Evolutionary conservation across 2,797 vertebrate genomes (phyloP).

Genomic region (Simalia tracyae): DNA sequence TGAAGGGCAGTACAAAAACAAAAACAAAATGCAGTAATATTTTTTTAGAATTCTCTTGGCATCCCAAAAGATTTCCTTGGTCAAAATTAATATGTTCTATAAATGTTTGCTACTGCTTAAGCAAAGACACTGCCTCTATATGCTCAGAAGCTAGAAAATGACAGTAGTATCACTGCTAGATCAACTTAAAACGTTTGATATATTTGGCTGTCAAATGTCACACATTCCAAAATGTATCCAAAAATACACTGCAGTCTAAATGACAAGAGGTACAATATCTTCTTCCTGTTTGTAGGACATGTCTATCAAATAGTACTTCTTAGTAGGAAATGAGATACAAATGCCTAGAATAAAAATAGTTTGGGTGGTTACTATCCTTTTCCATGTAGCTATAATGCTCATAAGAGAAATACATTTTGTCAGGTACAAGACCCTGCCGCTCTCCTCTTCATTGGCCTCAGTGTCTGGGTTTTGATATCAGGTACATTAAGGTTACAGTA

Average conservation of each 20-base stretch:
- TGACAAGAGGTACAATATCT: slow-evolving; percentile 4
- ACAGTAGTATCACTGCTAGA: background rate
- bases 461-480: background rate
- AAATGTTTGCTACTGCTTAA: rapidly evolving
- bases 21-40: too few species aligned
- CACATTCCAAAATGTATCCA: background rate
- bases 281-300: background rate
- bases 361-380: background rate
- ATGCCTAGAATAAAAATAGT: background rate
- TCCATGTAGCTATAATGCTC: background rate
- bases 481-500: background rate
- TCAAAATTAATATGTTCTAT: slow-evolving; percentile 25
- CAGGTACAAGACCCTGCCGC: background rate
- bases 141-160: rapidly evolving
- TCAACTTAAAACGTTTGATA: background rate
- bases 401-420: background rate
- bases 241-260: slow-evolving; percentile 3
- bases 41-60: too few species aligned
- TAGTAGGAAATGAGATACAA: background rate
- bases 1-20: too few species aligned
- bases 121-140: background rate
- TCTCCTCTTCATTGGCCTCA: background rate
- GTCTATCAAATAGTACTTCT: background rate
- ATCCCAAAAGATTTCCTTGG: background rate
- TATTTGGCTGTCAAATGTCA: slow-evolving; percentile 11